Evolutionary conservation across 1,140 invertebrate genomes (phyloP), one percentile per base, ranked within the genome.

Genomic region (Chionoecetes opilio): DNA sequence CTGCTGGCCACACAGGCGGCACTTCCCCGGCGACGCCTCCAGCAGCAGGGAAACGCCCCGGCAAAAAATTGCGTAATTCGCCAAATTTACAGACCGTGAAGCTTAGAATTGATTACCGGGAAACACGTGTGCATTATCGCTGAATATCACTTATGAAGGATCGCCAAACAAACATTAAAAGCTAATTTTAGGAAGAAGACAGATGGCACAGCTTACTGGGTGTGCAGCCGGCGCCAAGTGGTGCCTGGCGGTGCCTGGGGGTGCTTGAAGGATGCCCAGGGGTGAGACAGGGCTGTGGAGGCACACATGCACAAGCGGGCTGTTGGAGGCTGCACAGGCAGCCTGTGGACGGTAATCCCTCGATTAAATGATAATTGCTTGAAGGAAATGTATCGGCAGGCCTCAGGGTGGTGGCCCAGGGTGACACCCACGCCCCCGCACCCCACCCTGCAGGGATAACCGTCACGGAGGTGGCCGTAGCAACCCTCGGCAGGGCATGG

Each of bases 41-140:
- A n/a, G 63, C 63, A 75, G 63, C 63, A 8, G 63, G 8, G 6
- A n/a, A n/a, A 8, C 63, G 26, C 46, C 9, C 9, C 46, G 8
- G 63, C 63, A 75, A 21, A 88, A 29, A 37, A 8, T 88, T 88
- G 32, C 5, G n/a, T 0, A 88, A 35, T 21, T 88, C 86, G 86
- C 86, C 9, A 88, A 88, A 37, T 88, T 88, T 38, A 88, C 86
- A 32, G 37, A 35, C 86, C 86, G 86, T 88, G 35, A 88, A 88
- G 17, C 3, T 14, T 41, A 11, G 26, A 41, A 88, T 88, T 88
- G 86, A 88, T 88, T 38, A 26, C n/a, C 21, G 38, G 9, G 35
- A n/a, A 38, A 88, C 86, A 88, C 86, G 86, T 14, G 86, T 41
- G 38, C 86, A 88, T 88, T 88, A 88, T 88, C 86, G 29, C 35